These are phyloP conservation scores for Rhynchotus rufescens DNA, from an alignment of 2,797 vertebrate species.

Conservation along the genomic window DNA sequence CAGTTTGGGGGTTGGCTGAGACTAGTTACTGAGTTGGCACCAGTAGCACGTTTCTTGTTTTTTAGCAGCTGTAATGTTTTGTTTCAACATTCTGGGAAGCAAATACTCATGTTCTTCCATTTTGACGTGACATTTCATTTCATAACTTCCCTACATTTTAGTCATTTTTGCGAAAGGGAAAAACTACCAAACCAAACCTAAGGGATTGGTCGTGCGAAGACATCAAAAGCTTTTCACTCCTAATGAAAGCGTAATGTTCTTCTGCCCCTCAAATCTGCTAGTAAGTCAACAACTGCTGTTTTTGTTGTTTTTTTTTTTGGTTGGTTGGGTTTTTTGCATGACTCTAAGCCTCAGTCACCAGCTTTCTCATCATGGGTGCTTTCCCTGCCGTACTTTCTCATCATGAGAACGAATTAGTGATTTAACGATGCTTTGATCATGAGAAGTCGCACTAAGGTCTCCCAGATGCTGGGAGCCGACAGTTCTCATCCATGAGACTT, in stretches of 20 bases:
- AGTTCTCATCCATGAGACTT: background rate
- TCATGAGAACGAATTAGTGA: background rate
- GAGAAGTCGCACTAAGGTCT: background rate
- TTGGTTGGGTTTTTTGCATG: background rate
- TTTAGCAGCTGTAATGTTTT: background rate
- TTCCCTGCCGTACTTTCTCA: background rate
- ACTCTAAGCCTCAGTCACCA: background rate
- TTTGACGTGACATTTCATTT: background rate
- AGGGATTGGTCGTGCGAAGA: conserved; percentile 29
- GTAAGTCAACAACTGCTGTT: background rate
- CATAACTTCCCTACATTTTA: background rate
- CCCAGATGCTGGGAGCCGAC: background rate
- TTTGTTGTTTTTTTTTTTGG: too few relatives aligned
- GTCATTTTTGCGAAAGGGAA: background rate
- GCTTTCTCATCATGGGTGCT: background rate
- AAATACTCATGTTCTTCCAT: background rate
- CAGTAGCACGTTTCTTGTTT: background rate
- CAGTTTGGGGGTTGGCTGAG: conserved; percentile 53
- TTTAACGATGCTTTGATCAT: background rate
- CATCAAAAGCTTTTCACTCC: background rate
- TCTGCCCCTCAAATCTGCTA: background rate
- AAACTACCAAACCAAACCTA: background rate
- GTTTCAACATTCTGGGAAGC: background rate
- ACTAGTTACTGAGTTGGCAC: background rate
- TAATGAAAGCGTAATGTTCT: background rate